phyloP scores from a whole-genome alignment of 2,888 invertebrate genomes.

The Uropetala carovei region DNA sequence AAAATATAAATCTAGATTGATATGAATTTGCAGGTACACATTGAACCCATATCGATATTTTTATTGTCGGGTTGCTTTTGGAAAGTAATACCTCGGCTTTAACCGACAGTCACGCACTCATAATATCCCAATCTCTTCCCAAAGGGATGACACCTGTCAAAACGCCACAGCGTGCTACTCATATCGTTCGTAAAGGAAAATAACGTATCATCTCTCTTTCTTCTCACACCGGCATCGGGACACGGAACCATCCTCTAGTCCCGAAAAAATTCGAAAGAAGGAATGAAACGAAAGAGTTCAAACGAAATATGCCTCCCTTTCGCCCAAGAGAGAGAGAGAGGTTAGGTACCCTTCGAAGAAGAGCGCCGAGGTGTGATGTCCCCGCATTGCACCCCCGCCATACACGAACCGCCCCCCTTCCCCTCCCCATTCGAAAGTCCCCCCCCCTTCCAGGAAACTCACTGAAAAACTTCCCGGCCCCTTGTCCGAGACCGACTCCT shows the following conservation, averaged over 20 bases:
- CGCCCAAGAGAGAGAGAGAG: background rate
- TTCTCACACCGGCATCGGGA: no score
- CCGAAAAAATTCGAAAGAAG: background rate
- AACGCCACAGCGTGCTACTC: no score
- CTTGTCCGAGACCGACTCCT: constrained; percentile 1
- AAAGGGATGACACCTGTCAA: no score
- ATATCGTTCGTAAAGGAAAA: no score
- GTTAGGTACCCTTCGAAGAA: background rate
- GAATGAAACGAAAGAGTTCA: background rate
- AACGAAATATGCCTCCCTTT: background rate
- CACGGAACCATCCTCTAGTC: background rate
- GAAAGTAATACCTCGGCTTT: no score
- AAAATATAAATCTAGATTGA: no score
- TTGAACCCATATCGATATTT: no score
- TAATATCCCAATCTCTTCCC: no score
- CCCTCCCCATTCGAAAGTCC: background rate
- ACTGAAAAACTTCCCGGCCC: background rate
- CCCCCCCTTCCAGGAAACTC: background rate
- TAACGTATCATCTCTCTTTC: no score
- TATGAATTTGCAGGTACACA: no score
- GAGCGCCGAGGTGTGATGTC: background rate
- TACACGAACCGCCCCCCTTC: background rate
- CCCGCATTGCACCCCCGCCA: background rate
- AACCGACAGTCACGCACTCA: no score
- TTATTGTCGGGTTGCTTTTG: no score